A percentile compares a stretch with the other conserved stretches of the same genome.
Conservation (phyloP, 2,113 vertebrate species). For the Anoplopoma fimbria region DNA sequence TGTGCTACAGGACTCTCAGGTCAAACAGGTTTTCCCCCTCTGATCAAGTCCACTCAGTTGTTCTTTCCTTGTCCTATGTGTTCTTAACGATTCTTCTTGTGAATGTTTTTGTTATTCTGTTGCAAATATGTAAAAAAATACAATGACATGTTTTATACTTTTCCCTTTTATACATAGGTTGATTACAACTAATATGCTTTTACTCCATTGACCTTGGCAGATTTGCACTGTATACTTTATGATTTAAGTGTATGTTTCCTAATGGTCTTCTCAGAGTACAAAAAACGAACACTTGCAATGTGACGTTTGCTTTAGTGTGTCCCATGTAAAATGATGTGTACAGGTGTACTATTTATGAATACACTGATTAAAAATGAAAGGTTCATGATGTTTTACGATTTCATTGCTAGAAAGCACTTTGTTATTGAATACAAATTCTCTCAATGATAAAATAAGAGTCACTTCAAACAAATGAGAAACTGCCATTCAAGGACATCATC, state of each 20-base stretch:
- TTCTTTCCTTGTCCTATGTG: slow-evolving; percentile 11
- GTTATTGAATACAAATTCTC: slow-evolving; percentile 45
- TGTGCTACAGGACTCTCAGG: slow-evolving; percentile 54
- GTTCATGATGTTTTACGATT: slow-evolving; percentile 37
- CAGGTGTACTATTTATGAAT: slow-evolving; percentile 80
- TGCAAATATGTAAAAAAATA: slow-evolving; percentile 67
- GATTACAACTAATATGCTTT: slow-evolving; percentile 46
- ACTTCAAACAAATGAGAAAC: slow-evolving; percentile 60
- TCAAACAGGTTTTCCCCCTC: slow-evolving; percentile 37
- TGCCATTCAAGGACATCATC: slow-evolving; percentile 70
- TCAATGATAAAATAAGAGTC: slow-evolving; percentile 26
- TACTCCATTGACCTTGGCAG: slow-evolving; percentile 32
- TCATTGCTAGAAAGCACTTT: slow-evolving; percentile 54
- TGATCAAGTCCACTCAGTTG: slow-evolving; percentile 20
- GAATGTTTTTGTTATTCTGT: slow-evolving; percentile 50
- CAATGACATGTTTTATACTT: slow-evolving; percentile 69
- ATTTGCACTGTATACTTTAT: slow-evolving; percentile 54
- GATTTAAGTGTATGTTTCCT: slow-evolving; percentile 50
- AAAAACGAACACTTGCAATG: slow-evolving; percentile 29
- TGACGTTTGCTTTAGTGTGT: slow-evolving; percentile 53
- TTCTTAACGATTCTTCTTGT: slow-evolving; percentile 41
- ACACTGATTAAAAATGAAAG: slow-evolving; percentile 71
- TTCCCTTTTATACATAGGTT: slow-evolving; percentile 67
- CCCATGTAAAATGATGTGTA: slow-evolving; percentile 68
- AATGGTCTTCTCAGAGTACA: slow-evolving; percentile 33